Conservation (phyloP, 1,140 invertebrate genomes). For the Lucilia cuprina region DNA sequence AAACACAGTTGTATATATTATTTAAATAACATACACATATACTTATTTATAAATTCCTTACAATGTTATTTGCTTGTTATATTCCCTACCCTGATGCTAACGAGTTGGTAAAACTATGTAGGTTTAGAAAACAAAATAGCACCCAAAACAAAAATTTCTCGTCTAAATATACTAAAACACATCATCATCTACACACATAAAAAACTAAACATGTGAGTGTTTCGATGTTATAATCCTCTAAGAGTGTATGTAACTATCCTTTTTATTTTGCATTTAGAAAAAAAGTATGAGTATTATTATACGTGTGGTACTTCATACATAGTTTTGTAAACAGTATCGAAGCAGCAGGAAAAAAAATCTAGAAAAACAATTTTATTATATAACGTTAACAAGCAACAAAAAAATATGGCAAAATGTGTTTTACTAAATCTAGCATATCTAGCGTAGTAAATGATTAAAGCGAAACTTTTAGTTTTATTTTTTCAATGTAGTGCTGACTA, state of each 20-base stretch:
- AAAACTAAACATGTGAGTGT: neutral
- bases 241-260: neutral
- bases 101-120: constrained; percentile 28
- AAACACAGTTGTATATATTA: neutral
- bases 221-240: neutral
- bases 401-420: constrained; percentile 9
- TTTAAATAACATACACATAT: neutral
- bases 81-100: constrained; percentile 24
- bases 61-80: constrained; percentile 27
- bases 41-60: neutral
- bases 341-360: neutral
- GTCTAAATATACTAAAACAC: too few species aligned
- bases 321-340: neutral
- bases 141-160: too few species aligned
- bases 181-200: too few species aligned
- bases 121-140: neutral
- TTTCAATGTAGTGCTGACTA: neutral
- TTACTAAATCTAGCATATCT: neutral
- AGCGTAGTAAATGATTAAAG: neutral
- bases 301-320: neutral
- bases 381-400: constrained; percentile 19
- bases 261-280: neutral
- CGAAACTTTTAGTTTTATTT: neutral
- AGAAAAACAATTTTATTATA: constrained; percentile 25
- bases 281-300: neutral